Evolutionary conservation across 2,888 invertebrate species (phyloP), one percentile per base, ranked within the genome.

Genomic region (Altica lythri): DNA sequence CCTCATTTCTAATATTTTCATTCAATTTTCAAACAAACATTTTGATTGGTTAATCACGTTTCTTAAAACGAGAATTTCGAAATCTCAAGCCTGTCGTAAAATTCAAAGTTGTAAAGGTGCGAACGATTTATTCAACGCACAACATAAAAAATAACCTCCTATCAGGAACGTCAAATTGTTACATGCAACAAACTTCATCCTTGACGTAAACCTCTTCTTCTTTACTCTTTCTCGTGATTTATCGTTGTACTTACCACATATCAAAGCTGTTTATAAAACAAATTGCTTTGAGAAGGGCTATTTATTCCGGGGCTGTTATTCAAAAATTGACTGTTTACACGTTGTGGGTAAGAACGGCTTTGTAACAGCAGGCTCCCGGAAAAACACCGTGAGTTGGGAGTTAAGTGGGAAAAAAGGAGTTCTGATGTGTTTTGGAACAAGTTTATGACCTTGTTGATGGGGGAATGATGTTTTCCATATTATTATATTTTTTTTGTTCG

Each of bases 231-330:
- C 34, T 29, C 13, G 34, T 59, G 59, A 59, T 59, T 59, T 59
- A 59, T 59, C 35, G 51, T 55, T 53, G 43, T 52, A 48, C 47
- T 53, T 40, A 47, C 53, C 53, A 56, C 51, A 56, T 56, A 54
- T 59, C 59, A 43, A 56, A 53, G 50, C 53, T 53, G 53, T 56
- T 58, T 55, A 55, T 55, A 50, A 55, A 55, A 46, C 49, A 50
- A 50, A 50, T 50, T 50, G 50, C 34, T 42, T 16, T 45, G 38
- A 50, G 40, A 34, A 29, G 45, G 45, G 50, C 55, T 55, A 55
- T 55, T 55, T 55, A 55, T 55, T 55, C 32, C 40, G 18, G 50
- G 12, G 38, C 40, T 46, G 50, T 55, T 55, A 50, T 55, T 55
- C 46, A 49, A 46, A 42, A 50, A 48, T 38, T 48, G 48, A 38